Evolutionary conservation across 2,888 invertebrate species (phyloP).

Genomic region (Cheilosia variabilis): DNA sequence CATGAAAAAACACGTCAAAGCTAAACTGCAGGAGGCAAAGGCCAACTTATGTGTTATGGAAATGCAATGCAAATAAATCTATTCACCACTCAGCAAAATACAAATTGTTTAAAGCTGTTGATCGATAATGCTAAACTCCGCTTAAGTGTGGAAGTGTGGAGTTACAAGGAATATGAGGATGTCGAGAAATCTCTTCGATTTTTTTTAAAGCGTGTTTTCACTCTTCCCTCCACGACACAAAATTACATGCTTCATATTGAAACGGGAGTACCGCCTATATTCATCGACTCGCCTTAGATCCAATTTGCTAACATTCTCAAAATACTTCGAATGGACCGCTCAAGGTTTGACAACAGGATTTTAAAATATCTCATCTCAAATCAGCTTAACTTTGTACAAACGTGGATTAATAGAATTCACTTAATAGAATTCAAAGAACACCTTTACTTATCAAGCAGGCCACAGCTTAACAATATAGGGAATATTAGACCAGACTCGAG

Average conservation of each 20-base stretch:
- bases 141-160: background rate
- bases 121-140: background rate
- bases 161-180: background rate
- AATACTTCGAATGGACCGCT: background rate
- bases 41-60: background rate
- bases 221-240: background rate
- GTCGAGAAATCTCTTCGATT: background rate
- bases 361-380: accelerated
- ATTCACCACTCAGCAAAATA: background rate
- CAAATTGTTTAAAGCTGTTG: background rate
- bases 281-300: background rate
- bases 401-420: too few relatives aligned
- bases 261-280: background rate
- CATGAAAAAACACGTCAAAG: background rate
- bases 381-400: accelerated
- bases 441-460: too few relatives aligned
- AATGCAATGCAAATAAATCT: background rate
- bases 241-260: too few relatives aligned
- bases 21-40: too few relatives aligned
- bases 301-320: background rate
- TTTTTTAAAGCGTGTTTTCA: background rate
- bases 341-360: too few relatives aligned
- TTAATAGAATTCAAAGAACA: too few relatives aligned
- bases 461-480: too few relatives aligned
- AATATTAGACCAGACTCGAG: too few relatives aligned